phyloP scores from a whole-genome alignment of 2,113 vertebrate species.

The Aphelocoma coerulescens region DNA sequence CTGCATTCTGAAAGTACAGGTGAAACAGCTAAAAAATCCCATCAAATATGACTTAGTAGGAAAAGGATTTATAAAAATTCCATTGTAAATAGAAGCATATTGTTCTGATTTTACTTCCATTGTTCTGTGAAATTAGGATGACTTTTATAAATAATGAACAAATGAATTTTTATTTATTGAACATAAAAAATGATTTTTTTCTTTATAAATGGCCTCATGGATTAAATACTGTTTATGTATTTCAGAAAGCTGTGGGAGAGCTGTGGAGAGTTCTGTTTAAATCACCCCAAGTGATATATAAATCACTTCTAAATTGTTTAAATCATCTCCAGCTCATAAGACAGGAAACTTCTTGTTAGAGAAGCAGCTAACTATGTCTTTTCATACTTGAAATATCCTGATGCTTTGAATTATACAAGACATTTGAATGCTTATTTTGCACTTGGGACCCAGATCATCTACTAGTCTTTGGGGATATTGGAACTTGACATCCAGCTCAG shows the following conservation, averaged over 20 bases:
- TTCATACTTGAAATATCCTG: background rate
- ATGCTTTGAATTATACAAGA: background rate
- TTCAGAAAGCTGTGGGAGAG: background rate
- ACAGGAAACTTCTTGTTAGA: background rate
- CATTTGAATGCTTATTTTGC: background rate
- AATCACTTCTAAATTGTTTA: slow-evolving; percentile 15
- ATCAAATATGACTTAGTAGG: background rate
- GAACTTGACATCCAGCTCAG: background rate
- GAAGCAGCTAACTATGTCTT: background rate
- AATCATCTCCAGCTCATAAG: background rate
- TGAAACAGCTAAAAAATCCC: slow-evolving; percentile 21
- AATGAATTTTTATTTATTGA: slow-evolving; percentile 1
- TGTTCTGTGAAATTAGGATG: background rate
- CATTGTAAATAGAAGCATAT: background rate
- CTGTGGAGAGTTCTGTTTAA: background rate
- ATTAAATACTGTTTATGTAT: background rate
- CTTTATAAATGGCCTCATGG: background rate
- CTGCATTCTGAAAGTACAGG: background rate
- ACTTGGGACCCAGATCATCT: background rate
- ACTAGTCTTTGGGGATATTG: background rate
- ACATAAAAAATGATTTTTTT: background rate
- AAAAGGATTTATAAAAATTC: slow-evolving; percentile 27
- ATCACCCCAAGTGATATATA: background rate
- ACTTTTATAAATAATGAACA: background rate
- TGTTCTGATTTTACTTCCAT: background rate